Conservation (phyloP, 2,797 vertebrate genomes). For the Pelodytes ibericus region DNA sequence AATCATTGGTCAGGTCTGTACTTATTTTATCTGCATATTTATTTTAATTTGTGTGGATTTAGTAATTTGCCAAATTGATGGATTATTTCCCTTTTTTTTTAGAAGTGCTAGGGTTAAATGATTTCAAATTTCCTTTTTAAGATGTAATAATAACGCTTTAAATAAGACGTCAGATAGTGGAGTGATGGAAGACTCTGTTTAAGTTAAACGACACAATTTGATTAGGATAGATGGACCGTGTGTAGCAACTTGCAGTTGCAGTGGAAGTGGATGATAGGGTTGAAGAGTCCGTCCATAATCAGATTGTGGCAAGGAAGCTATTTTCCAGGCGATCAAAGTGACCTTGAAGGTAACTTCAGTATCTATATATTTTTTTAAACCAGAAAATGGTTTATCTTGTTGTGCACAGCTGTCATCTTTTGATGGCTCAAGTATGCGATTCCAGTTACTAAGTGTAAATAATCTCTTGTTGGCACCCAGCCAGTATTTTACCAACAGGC, state of each 20-base stretch:
- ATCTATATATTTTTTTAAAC: not conserved
- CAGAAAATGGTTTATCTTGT: not conserved
- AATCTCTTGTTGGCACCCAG: too few relatives aligned
- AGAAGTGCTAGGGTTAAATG: slow-evolving; percentile 26
- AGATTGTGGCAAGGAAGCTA: not conserved
- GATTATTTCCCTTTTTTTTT: slow-evolving; percentile 31
- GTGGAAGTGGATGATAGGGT: not conserved
- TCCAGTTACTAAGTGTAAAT: not conserved
- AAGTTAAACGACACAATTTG: slow-evolving; percentile 29
- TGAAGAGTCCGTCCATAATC: slow-evolving; percentile 7
- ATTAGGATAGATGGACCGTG: slow-evolving; percentile 33
- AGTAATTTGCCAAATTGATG: slow-evolving; percentile 14
- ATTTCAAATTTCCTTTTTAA: slow-evolving; percentile 43
- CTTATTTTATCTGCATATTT: too few relatives aligned
- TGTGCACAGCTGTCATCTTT: not conserved
- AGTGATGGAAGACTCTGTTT: slow-evolving; percentile 28
- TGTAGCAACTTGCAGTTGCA: not conserved
- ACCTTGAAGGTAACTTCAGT: slow-evolving; percentile 3
- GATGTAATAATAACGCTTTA: slow-evolving; percentile 32
- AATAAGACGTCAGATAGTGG: slow-evolving; percentile 36
- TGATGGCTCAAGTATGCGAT: not conserved
- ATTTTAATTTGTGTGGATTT: too few relatives aligned
- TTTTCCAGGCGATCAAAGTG: not conserved
- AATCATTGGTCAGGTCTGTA: too few relatives aligned
- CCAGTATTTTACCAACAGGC: too few relatives aligned